Conservation (phyloP, 2,888 invertebrate species). For the Caenorhabditis japonica region DNA sequence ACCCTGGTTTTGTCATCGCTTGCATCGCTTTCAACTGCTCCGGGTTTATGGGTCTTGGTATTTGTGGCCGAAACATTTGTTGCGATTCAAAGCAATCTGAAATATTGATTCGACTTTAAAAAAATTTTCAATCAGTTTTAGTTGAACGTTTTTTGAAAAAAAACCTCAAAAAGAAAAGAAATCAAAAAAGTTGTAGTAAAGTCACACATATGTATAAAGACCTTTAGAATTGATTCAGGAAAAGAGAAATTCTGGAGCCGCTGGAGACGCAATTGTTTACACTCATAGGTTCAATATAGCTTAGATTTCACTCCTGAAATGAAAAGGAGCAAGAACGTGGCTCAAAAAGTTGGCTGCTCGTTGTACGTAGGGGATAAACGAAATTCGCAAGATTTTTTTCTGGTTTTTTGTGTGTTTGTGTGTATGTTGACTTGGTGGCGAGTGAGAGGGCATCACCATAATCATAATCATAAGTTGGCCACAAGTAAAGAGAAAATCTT, state of each 20-base stretch:
- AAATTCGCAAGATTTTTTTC: too few relatives aligned
- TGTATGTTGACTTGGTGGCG: too few relatives aligned
- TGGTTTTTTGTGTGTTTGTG: too few relatives aligned
- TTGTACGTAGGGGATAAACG: too few relatives aligned
- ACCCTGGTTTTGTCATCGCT: slow-evolving; percentile 28
- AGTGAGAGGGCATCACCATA: too few relatives aligned
- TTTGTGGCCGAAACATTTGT: slow-evolving; percentile 10
- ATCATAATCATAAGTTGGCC: too few relatives aligned
- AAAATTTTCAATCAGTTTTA: too few relatives aligned
- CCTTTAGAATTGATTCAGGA: slow-evolving; percentile 15
- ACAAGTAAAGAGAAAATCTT: too few relatives aligned
- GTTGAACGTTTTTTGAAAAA: background rate
- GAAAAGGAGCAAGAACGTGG: slow-evolving; percentile 5
- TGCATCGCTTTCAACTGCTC: slow-evolving; percentile 35
- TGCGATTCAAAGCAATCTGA: background rate
- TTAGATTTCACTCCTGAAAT: slow-evolving; percentile 36
- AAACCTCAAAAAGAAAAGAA: background rate
- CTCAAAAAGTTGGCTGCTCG: too few relatives aligned
- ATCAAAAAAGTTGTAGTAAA: slow-evolving; percentile 1
- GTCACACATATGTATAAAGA: background rate
- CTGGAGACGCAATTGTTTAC: slow-evolving; percentile 35
- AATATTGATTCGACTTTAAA: too few relatives aligned
- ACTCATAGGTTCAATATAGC: slow-evolving; percentile 25
- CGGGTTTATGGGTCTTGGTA: slow-evolving; percentile 6
- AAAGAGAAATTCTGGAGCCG: slow-evolving; percentile 10